Base-by-base conservation (phyloP, 2,888 invertebrate species). In the Cotesia congregata region DNA sequence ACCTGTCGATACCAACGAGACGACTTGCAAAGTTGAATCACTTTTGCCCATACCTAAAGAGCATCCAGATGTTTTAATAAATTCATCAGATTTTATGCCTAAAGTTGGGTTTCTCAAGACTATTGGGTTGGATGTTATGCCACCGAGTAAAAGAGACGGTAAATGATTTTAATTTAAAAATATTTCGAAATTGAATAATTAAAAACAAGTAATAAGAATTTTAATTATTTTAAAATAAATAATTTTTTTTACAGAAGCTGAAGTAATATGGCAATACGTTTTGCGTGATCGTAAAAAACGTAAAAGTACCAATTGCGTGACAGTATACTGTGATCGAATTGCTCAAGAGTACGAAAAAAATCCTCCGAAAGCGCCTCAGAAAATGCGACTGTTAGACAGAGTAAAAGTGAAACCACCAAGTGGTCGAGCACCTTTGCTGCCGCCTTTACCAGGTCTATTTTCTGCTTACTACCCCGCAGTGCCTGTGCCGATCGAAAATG, bases 241-340 rank as follows among this genome's bases (percentile, higher is more conserved):
- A 30, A 30, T 30, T 30, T 30, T 15, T 30, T 65, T 91, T 91
- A 73, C 90, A 93, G 93, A 90, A 78, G 91, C 92, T 83, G 94
- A 94, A 88, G 90, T 90, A 72, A 91, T 91, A 68, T 94, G 94
- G 94, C 90, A 91, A 82, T 92, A 91, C 85, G 91, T 94, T 79
- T 83, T 94, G 2, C 92, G 92, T 85, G 94, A 94, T 81, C 91
- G 94, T 69, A 91, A 91, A 81, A 91, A 92, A 79, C 89, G 93
- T 76, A 90, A 91, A 80, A 91, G 91, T 72, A 86, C 88, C 39
- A 90, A 91, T 67, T 86, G 90, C 50, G 87, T 91, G 69, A 91
- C 91, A 4, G 89, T 90, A 68, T 91, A 91, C 81, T 90, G 90
- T 85, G 86, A 89, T 85, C 82, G 89, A 86, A 83, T 88, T 30